A percentile compares a stretch with the other conserved stretches of the same genome.
Evolutionary conservation across 2,888 invertebrate species (phyloP).

Genomic region (Nasonia oneida): DNA sequence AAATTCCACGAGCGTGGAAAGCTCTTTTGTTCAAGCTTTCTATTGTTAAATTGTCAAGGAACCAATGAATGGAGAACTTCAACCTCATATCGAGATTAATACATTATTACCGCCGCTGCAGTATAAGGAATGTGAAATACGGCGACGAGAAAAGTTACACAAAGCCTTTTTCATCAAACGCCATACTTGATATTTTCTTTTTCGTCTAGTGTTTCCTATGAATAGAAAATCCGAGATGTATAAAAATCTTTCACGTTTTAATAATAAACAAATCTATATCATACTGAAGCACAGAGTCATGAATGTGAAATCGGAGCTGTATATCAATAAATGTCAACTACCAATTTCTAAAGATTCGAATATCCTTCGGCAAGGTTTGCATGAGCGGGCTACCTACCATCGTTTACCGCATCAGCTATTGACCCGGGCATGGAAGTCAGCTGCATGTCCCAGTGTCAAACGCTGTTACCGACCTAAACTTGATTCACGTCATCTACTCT

Average conservation of each 20-base stretch:
- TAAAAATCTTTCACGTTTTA: too few species aligned
- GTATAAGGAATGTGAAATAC: conserved; percentile 11
- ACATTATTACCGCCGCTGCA: background rate
- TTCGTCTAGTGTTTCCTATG: background rate
- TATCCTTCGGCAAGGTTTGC: background rate
- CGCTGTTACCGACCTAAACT: background rate
- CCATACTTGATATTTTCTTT: background rate
- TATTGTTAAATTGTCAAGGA: conserved; percentile 34
- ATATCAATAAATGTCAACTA: conserved; percentile 25
- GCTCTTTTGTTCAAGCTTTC: conserved; percentile 35
- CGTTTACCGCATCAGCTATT: conserved; percentile 18
- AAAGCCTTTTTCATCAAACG: background rate
- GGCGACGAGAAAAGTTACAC: background rate
- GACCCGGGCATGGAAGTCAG: conserved; percentile 22
- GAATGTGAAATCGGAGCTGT: background rate
- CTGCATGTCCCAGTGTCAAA: conserved; percentile 22
- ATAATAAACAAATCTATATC: too few species aligned
- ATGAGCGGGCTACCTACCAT: background rate
- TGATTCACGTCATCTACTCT: conserved; percentile 32
- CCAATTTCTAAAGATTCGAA: conserved; percentile 42
- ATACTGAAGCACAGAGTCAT: too few species aligned
- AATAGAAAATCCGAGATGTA: too few species aligned
- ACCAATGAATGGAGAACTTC: conserved; percentile 21
- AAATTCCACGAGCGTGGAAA: background rate
- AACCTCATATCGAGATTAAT: conserved; percentile 30